Percentiles rank a stretch among this genome's conserved stretches.
Conservation (phyloP, 1,140 invertebrate genomes). For the Drosophila orena region DNA sequence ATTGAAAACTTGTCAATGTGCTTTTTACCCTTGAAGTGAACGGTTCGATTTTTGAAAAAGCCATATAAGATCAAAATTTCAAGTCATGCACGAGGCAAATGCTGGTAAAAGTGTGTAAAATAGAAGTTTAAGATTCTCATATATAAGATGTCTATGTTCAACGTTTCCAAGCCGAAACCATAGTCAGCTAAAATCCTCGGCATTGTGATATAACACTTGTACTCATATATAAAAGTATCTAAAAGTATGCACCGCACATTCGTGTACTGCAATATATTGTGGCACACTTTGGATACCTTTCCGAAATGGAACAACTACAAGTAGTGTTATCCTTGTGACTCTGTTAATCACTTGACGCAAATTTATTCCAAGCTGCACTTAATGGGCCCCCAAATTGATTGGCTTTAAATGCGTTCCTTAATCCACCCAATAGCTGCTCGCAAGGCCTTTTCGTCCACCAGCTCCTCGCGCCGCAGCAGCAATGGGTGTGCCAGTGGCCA, state of each 20-base stretch:
- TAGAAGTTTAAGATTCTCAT: neutral
- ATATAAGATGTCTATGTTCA: no score
- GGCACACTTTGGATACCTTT: no score
- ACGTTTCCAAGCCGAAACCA: no score
- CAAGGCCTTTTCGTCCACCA: conserved; percentile 73
- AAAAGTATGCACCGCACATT: neutral
- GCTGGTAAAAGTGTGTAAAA: conserved; percentile 47
- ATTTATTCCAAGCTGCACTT: neutral
- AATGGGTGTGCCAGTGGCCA: conserved; percentile 27
- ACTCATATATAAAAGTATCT: neutral
- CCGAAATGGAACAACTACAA: no score
- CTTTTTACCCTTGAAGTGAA: conserved; percentile 41
- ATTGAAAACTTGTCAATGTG: conserved; percentile 59
- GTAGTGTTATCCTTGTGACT: no score
- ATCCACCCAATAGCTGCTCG: conserved; percentile 20
- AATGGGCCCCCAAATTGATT: neutral
- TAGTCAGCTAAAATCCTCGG: no score
- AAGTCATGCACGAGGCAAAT: conserved; percentile 43
- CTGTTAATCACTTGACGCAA: no score
- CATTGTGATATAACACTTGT: no score
- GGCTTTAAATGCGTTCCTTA: neutral
- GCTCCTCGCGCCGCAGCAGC: conserved; percentile 69
- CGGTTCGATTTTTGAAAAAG: conserved; percentile 42
- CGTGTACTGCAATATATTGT: neutral
- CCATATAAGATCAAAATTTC: neutral